A percentile compares a stretch with the other conserved stretches of the same genome.
Conservation (phyloP, 64 coral and sea anemone species). For the Astreopora myriophthalma region DNA sequence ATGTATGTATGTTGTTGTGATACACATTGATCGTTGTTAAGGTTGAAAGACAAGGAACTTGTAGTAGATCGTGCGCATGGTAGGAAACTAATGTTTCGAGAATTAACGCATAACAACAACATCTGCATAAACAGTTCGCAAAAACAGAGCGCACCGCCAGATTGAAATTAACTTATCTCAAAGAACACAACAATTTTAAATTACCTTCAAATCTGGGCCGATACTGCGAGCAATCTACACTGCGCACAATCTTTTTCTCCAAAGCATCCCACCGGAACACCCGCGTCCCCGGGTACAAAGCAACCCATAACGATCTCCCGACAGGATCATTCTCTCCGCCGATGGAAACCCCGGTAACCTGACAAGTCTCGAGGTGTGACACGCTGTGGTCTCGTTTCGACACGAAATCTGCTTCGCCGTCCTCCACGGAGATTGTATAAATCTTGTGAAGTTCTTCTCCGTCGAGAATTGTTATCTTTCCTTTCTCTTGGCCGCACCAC, state of each 20-base stretch:
- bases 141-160: too few species aligned
- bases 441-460: constrained; percentile 84
- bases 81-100: too few species aligned
- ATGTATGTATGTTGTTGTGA: too few species aligned
- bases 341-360: background rate
- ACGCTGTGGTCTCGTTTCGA: constrained; percentile 84
- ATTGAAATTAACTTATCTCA: too few species aligned
- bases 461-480: constrained; percentile 86
- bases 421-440: constrained; percentile 73
- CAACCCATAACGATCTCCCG: constrained; percentile 86
- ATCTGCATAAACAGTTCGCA: too few species aligned
- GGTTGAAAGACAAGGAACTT: too few species aligned
- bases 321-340: constrained; percentile 48
- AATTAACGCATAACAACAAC: too few species aligned
- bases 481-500: constrained; percentile 92
- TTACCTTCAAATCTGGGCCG: constrained; percentile 92
- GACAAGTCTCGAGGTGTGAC: constrained; percentile 87
- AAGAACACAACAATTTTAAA: background rate
- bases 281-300: constrained; percentile 88
- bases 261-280: constrained; percentile 95
- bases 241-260: constrained; percentile 84
- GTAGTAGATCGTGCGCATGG: too few species aligned
- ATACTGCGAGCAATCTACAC: constrained; percentile 92
- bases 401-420: constrained; percentile 73
- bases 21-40: too few species aligned